These are phyloP conservation scores for Ceratoteleas bidentatus DNA, from an alignment of 1,140 invertebrate species.

Conservation along the genomic window DNA sequence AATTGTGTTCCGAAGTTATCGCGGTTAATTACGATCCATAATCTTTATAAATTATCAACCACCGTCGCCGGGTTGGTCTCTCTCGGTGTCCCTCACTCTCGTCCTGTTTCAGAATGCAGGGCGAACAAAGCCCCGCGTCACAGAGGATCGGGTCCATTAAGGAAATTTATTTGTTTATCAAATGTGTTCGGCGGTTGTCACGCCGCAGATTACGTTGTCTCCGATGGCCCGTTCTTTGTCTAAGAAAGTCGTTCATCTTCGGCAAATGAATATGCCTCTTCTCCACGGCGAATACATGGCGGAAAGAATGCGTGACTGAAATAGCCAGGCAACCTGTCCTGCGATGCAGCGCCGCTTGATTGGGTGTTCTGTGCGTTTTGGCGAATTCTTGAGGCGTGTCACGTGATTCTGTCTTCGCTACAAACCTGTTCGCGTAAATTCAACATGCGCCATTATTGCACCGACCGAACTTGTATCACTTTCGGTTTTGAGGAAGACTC, in stretches of 20 bases:
- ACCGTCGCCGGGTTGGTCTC: not conserved
- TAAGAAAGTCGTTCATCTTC: constrained; percentile 57
- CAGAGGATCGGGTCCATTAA: constrained; percentile 24
- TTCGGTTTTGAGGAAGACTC: constrained; percentile 74
- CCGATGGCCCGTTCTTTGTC: constrained; percentile 35
- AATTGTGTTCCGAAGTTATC: constrained; percentile 28
- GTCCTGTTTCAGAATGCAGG: not conserved
- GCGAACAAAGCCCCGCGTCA: constrained; percentile 3
- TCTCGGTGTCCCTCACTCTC: not conserved
- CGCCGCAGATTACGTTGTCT: constrained; percentile 38
- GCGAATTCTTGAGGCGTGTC: constrained; percentile 53
- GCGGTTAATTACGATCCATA: constrained; percentile 12
- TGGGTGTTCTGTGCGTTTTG: constrained; percentile 45
- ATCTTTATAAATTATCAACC: constrained; percentile 11
- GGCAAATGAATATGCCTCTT: constrained; percentile 44
- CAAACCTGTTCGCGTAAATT: constrained; percentile 64
- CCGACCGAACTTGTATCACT: constrained; percentile 69
- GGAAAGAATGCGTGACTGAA: constrained; percentile 64
- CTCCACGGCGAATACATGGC: too few relatives aligned
- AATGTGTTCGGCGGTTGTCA: constrained; percentile 2
- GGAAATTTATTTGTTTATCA: constrained; percentile 49
- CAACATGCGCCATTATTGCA: constrained; percentile 62
- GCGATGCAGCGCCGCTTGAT: constrained; percentile 42
- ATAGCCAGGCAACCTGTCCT: constrained; percentile 50
- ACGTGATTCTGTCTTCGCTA: constrained; percentile 59